Base-by-base conservation (phyloP, 2,888 invertebrate species). In the Pheosia gnoma region DNA sequence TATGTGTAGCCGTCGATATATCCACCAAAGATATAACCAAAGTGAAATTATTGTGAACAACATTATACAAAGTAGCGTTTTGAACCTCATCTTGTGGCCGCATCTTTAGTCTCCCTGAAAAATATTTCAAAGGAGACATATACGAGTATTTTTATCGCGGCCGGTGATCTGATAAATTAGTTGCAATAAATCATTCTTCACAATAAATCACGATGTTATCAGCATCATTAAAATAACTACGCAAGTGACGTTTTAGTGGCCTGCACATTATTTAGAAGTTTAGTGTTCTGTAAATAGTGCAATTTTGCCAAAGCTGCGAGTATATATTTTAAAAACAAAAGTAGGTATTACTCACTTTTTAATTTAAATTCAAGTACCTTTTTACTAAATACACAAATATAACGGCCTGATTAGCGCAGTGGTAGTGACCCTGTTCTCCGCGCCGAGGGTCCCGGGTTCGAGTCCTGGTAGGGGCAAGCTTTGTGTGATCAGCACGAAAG, bases 161-260 rank as follows among this genome's bases (percentile, higher is more conserved):
- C 49, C 52, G 11, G 37, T 38, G 49, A 63, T 63, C 6, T 54
- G 36, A 56, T 58, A 66, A 62, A 66, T 62, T 53, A 11, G 52
- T 36, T 53, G 9, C 2, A 53, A 62, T 60, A 51, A 59, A 59
- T 57, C 11, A 9, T 38, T 39, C 11, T 51, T 25, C 51, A 25
- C 25, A 4, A 13, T 51, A 49, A 11, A 13, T 25, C 25, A 7
- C 0, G 8, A 8, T 25, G 5, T 51, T 13, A 51, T 51, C 51
- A 7, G 25, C 9, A 25, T 25, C 51, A 25, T 25, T 25, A 25
- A 25, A 25, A 25, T 25, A 25, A 25, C 25, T 2, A 25, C 49
- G 5, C 8, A 51, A 25, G 5, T 51, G 13, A 25, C 10, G 51
- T 13, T 51, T 51, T 25, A 8, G 4, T 25, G n/a, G 8, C n/a